Evolutionary conservation across 2,888 invertebrate species (phyloP).

Genomic region (Drosophila subquinaria): DNA sequence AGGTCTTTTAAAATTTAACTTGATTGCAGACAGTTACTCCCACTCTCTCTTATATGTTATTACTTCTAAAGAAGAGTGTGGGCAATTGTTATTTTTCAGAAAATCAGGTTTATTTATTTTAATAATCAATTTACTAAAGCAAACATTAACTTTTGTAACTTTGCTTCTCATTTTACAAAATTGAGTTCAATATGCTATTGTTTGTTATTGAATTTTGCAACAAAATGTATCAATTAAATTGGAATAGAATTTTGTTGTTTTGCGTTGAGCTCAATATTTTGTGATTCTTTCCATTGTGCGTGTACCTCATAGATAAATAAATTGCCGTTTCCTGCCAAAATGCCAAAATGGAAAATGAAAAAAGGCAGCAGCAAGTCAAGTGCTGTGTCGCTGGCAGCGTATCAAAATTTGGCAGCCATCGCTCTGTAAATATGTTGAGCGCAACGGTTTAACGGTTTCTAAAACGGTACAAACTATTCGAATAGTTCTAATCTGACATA

Average conservation of each 20-base stretch:
- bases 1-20: no score
- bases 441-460: constrained; percentile 31
- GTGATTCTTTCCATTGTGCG: constrained; percentile 22
- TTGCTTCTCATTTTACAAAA: background rate
- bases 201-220: no score
- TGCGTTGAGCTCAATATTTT: no score
- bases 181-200: background rate
- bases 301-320: constrained; percentile 20
- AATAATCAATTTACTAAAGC: background rate
- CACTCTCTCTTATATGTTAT: background rate
- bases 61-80: background rate
- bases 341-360: background rate
- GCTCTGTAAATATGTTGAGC: constrained; percentile 44
- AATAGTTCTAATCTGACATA: constrained; percentile 43
- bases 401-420: constrained; percentile 55
- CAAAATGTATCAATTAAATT: no score
- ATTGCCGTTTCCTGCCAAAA: constrained; percentile 7
- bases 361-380: constrained; percentile 38
- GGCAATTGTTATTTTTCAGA: background rate
- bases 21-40: no score
- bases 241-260: no score
- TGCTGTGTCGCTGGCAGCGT: constrained; percentile 51
- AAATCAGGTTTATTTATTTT: background rate
- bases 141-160: background rate
- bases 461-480: background rate